phyloP scores from a whole-genome alignment of 2,888 invertebrate genomes.

The Tenthredo notha region DNA sequence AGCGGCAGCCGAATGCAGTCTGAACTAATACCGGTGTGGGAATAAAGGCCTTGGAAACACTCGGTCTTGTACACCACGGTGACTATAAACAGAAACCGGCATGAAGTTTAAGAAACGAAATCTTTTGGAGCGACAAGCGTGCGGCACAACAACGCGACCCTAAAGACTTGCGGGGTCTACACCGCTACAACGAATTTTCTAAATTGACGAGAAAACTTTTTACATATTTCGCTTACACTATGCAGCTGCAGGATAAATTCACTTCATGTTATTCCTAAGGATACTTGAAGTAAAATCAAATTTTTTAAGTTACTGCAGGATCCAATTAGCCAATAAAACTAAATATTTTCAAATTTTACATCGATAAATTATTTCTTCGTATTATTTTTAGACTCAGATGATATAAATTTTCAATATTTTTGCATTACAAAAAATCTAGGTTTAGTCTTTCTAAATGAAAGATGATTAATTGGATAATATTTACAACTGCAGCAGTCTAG shows the following conservation, averaged over 20 bases:
- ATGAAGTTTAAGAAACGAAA: conserved; percentile 39
- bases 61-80: conserved; percentile 3
- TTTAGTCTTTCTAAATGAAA: background rate
- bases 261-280: no score
- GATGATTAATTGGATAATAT: background rate
- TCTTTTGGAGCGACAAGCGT: conserved; percentile 38
- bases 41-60: conserved; percentile 43
- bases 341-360: background rate
- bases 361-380: background rate
- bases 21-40: background rate
- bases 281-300: no score
- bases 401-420: background rate
- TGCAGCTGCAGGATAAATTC: no score
- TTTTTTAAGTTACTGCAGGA: no score
- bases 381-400: background rate
- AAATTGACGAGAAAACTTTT: background rate
- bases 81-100: conserved; percentile 48
- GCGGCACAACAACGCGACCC: conserved; percentile 38
- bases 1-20: conserved; percentile 17
- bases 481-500: background rate
- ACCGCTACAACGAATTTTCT: background rate
- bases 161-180: background rate
- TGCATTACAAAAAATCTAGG: background rate
- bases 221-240: background rate
- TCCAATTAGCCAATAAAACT: no score